Conservation (phyloP, 35 echinoderm and acorn worm genomes). For the Heliocidaris tuberculata region DNA sequence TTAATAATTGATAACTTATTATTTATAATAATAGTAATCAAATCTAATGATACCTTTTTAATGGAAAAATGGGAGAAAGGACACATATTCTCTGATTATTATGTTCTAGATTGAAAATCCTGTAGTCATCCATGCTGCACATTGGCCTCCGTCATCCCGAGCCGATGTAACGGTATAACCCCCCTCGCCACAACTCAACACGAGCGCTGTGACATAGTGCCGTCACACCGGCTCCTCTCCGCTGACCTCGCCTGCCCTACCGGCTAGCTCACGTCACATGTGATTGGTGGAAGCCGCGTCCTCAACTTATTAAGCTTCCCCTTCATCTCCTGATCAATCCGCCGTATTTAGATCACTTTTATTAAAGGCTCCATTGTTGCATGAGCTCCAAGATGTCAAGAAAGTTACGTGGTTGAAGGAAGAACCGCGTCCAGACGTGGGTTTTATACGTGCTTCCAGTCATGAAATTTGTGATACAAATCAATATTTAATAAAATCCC, state of each 20-base stretch:
- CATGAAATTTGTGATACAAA: too few relatives aligned
- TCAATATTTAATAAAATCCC: too few relatives aligned
- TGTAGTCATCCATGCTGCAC: neutral
- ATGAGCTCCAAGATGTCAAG: neutral
- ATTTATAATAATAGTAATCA: too few relatives aligned
- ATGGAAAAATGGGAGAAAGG: too few relatives aligned
- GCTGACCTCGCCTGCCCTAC: constrained; percentile 41
- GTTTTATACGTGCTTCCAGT: too few relatives aligned
- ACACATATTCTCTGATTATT: neutral
- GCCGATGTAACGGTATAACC: neutral
- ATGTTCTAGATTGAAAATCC: neutral
- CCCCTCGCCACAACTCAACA: neutral
- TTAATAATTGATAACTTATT: too few relatives aligned
- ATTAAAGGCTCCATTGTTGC: constrained; percentile 37
- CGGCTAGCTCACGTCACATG: constrained; percentile 46
- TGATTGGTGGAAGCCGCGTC: constrained; percentile 28
- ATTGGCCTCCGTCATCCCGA: neutral
- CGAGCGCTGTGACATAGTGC: neutral
- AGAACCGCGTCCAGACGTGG: neutral
- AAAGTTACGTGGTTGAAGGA: neutral
- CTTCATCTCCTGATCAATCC: constrained; percentile 19
- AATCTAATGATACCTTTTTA: too few relatives aligned
- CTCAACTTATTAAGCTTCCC: constrained; percentile 22
- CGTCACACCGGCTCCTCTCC: constrained; percentile 41
- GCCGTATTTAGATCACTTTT: neutral